Evolutionary conservation across 2,113 vertebrate genomes (phyloP), one percentile per base, ranked within the genome.

Genomic region (Panurus biarmicus): DNA sequence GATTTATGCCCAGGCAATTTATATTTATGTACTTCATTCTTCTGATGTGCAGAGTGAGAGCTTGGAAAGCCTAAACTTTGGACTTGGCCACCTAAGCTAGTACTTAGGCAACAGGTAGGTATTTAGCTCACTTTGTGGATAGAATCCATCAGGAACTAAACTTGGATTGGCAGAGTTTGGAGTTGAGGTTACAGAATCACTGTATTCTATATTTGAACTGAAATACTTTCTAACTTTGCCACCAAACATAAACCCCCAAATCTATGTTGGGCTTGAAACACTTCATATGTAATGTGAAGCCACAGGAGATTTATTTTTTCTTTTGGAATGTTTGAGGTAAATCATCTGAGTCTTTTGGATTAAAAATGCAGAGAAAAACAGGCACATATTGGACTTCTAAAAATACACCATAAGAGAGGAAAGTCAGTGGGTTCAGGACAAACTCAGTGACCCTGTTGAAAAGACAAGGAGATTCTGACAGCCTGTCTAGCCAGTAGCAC

Each of bases 241-340:
- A 93, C 65, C 70, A 81, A 92, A 93, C n/a, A 35, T 48, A 72
- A 94, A 87, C 12, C n/a, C 56, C 36, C 56, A 92, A 86, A 90
- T 84, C 44, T 87, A 45, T 69, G 57, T 60, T 90, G 56, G 36
- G 48, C 76, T 88, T 89, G 69, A 93, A 95, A 78, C n/a, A 64
- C 57, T 93, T 90, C 36, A 42, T 75, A 57, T 69, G 69, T 84
- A 92, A 93, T 72, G n/a, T 67, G 82, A 93, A 87, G 77, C 91
- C 92, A 89, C 80, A 81, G 53, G 66, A 94, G 94, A 90, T 88
- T 93, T 90, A 88, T 78, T 94, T 96, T 95, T 89, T 60, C 65
- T 81, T 90, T 89, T 65, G 83, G 86, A 94, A 81, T 84, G 44
- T 57, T 66, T 94, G 86, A 95, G 80, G 76, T 38, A 84, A 81